Evolutionary conservation across 2,888 invertebrate species (phyloP).

Genomic region (Physocephala rufipes): DNA sequence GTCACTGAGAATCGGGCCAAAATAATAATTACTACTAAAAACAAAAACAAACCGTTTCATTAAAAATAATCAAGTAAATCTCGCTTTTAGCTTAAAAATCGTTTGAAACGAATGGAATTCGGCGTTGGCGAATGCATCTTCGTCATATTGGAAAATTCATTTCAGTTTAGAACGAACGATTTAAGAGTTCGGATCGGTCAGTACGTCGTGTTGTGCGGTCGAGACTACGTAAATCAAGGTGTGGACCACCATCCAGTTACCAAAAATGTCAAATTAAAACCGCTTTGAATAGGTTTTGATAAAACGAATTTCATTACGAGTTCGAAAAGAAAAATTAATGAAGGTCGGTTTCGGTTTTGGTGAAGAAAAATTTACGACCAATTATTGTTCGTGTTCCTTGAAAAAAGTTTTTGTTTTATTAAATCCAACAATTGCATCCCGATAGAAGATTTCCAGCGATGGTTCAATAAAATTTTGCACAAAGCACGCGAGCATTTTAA

Average conservation of each 20-base stretch:
- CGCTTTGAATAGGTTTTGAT: no score
- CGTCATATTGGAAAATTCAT: constrained; percentile 35
- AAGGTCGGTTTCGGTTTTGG: no score
- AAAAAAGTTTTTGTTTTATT: no score
- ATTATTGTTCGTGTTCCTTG: no score
- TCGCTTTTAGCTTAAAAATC: constrained; percentile 31
- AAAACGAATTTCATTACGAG: no score
- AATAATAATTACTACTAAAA: neutral
- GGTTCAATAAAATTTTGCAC: no score
- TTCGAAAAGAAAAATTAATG: no score
- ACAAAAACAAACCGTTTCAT: neutral
- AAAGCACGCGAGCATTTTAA: no score
- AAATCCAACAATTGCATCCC: no score
- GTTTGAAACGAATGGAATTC: constrained; percentile 30
- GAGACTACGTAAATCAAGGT: constrained; percentile 44
- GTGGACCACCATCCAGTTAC: constrained; percentile 34
- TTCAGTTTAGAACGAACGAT: constrained; percentile 63
- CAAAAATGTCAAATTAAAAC: no score
- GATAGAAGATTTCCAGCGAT: no score
- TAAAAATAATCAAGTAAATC: neutral
- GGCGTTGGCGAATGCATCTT: constrained; percentile 26
- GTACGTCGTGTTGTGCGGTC: constrained; percentile 40
- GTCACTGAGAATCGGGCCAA: constrained; percentile 22
- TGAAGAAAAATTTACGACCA: no score
- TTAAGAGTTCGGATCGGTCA: constrained; percentile 58